phyloP scores from a whole-genome alignment of 1,140 invertebrate genomes.

The Meloidogyne hapla region DNA sequence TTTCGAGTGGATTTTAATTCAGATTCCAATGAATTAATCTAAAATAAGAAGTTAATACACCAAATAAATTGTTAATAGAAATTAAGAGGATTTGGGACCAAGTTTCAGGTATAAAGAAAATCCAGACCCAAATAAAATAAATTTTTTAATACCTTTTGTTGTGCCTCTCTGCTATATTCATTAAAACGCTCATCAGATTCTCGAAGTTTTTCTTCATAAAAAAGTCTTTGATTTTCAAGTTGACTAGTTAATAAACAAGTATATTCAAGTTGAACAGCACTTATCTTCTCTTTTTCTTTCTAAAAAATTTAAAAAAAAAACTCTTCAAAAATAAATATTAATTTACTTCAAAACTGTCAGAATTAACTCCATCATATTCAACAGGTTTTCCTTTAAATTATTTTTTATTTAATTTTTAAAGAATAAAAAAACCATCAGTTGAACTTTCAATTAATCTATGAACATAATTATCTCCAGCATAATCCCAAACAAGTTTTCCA shows the following conservation, averaged over 20 bases:
- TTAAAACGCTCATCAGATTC: slow-evolving; percentile 68
- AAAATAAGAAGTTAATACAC: neutral
- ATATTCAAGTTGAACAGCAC: slow-evolving; percentile 86
- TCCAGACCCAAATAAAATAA: slow-evolving; percentile 5
- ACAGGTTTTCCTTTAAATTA: slow-evolving; percentile 93
- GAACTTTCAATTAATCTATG: slow-evolving; percentile 56
- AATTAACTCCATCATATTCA: slow-evolving; percentile 66
- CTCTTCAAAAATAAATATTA: neutral
- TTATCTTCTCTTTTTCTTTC: slow-evolving; percentile 79
- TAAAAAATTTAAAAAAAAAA: slow-evolving; percentile 48
- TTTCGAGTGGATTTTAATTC: slow-evolving; percentile 33
- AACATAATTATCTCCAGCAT: slow-evolving; percentile 73
- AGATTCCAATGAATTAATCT: slow-evolving; percentile 34
- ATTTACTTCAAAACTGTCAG: slow-evolving; percentile 21
- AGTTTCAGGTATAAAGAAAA: too few species aligned
- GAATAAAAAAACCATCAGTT: slow-evolving; percentile 18
- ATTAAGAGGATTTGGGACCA: neutral
- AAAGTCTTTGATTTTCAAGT: slow-evolving; percentile 85
- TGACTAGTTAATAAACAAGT: slow-evolving; percentile 95
- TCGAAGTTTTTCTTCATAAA: slow-evolving; percentile 82
- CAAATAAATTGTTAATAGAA: neutral
- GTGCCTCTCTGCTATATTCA: slow-evolving; percentile 64
- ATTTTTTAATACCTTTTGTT: slow-evolving; percentile 57
- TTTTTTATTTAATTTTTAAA: slow-evolving; percentile 20
- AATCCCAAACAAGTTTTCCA: slow-evolving; percentile 96